These are phyloP conservation scores for Lobophora halterata DNA, from an alignment of 2,888 invertebrate genomes.

Conservation along the genomic window DNA sequence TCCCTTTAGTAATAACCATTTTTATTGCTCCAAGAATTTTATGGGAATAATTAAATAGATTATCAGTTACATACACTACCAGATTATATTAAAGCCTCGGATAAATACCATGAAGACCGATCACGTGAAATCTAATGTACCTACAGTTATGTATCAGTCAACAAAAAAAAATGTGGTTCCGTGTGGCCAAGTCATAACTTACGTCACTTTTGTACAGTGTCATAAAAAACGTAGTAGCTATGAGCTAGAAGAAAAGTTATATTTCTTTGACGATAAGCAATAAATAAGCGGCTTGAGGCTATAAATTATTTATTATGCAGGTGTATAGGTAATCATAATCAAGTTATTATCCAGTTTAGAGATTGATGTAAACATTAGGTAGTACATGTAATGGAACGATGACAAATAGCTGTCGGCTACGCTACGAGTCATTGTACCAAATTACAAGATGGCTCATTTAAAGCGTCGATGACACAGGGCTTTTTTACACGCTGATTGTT, in stretches of 20 bases:
- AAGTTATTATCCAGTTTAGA: slow-evolving; percentile 15
- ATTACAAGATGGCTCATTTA: not conserved
- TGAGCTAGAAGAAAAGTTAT: slow-evolving; percentile 15
- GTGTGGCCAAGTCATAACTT: slow-evolving; percentile 4
- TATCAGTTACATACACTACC: slow-evolving; percentile 21
- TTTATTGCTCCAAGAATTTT: slow-evolving; percentile 22
- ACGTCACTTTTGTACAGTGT: slow-evolving; percentile 6
- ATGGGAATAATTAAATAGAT: slow-evolving; percentile 26
- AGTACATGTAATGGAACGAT: slow-evolving; percentile 9
- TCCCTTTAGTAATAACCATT: slow-evolving; percentile 22
- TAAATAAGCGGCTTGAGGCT: slow-evolving; percentile 19
- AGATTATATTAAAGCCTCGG: no score
- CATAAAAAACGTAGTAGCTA: slow-evolving; percentile 7
- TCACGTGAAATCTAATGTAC: no score
- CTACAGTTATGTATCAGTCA: no score
- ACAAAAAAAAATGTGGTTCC: no score
- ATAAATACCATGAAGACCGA: no score
- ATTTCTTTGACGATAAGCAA: slow-evolving; percentile 22
- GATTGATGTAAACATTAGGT: slow-evolving; percentile 12
- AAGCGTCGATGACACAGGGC: no score
- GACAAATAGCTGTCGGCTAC: slow-evolving; percentile 7
- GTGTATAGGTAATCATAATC: slow-evolving; percentile 24
- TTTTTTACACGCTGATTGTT: no score
- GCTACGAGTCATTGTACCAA: slow-evolving; percentile 1
- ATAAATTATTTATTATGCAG: slow-evolving; percentile 26